Evolutionary conservation across 2,113 vertebrate species (phyloP), one percentile per base, ranked within the genome.

Genomic region (Pterophyllum scalare): DNA sequence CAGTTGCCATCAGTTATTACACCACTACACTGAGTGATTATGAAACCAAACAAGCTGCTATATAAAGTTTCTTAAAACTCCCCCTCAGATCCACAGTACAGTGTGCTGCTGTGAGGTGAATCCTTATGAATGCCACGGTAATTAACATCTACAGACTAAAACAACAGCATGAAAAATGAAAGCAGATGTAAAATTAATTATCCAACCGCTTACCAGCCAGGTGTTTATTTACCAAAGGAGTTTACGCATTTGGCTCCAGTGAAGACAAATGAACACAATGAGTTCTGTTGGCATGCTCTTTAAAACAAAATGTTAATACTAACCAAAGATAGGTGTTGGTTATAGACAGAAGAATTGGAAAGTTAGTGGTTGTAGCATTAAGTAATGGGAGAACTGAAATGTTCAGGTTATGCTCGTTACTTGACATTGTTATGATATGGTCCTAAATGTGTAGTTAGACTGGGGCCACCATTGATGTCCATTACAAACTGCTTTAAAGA

Each of bases 161-260:
- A 81, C 26, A 82, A 81, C 84, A 81, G 59, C 58, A 82, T 90
- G 80, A 92, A 84, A 85, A 87, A 92, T 90, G 80, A 49, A 82
- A 81, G 54, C 74, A 74, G 81, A 22, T 83, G 81, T 54, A 52
- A 72, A 83, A 87, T 92, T 87, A 84, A 91, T 89, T 91, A 89
- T 40, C 82, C 52, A 77, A 31, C 49, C 70, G 75, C 76, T 90
- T 79, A 81, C 49, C 33, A 62, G 65, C 82, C 86, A 92, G 85
- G 88, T 92, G 88, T 87, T 90, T 54, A 40, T 82, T 62, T 61
- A 82, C 59, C 1, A 10, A n/a, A 70, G 52, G 46, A 35, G 79
- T 87, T 82, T 67, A 77, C 7, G n/a, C 3, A 2, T 72, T 79
- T 64, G 19, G 38, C 79, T 78, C 33, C 58, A 38, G 80, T 59